A percentile compares a stretch with the other conserved stretches of the same genome.
Conservation (phyloP, 2,113 vertebrate genomes). For the Indri indri region DNA sequence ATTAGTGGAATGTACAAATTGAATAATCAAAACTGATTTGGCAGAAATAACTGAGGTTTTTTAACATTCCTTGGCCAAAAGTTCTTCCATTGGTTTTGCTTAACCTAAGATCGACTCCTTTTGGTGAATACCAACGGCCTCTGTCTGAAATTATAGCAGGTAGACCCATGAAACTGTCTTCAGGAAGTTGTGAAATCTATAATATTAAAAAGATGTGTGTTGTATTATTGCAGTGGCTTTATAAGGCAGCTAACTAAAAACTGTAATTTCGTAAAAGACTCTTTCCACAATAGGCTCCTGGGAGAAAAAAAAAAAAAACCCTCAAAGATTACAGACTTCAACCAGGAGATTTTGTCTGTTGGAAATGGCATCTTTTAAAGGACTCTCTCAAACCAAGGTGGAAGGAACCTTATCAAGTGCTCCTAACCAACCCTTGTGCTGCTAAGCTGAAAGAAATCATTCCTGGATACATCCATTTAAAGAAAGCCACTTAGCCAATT, state of each 20-base stretch:
- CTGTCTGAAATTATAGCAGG: not conserved
- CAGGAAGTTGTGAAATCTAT: not conserved
- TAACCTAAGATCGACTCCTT: not conserved
- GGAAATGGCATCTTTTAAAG: no score
- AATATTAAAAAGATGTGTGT: not conserved
- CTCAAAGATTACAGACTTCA: no score
- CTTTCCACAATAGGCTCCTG: no score
- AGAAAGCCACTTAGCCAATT: no score
- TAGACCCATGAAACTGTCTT: not conserved
- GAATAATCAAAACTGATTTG: not conserved
- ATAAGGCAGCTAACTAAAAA: not conserved
- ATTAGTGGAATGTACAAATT: not conserved
- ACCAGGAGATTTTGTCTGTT: no score
- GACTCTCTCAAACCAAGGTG: no score
- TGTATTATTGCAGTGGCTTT: not conserved
- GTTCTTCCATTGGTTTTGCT: not conserved
- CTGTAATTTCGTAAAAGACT: not conserved
- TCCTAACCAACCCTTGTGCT: no score
- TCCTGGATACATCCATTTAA: no score
- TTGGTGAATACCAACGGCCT: not conserved
- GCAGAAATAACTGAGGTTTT: not conserved
- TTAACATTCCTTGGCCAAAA: not conserved
- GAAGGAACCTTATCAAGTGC: no score
- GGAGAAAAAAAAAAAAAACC: no score
- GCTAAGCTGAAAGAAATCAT: no score